Percentiles rank a stretch among this genome's conserved stretches.
Evolutionary conservation across 2,113 vertebrate species (phyloP).

Genomic region (Anarhynchus alexandrinus): DNA sequence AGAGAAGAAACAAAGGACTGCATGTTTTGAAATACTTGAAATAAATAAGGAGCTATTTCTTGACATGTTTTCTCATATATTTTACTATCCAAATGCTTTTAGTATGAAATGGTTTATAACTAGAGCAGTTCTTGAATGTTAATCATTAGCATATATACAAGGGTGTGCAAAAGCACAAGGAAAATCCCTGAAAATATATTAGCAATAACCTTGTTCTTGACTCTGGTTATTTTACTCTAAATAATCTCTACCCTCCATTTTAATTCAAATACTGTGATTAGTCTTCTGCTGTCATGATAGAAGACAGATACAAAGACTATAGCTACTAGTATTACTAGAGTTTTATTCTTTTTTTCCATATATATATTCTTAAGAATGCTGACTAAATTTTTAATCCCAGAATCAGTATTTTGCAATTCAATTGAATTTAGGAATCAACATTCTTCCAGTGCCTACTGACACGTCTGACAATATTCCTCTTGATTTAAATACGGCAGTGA

Average conservation of each 20-base stretch:
- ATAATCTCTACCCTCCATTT: not conserved
- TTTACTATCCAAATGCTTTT: not conserved
- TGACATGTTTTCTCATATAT: not conserved
- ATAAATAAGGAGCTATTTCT: not conserved
- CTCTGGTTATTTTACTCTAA: not conserved
- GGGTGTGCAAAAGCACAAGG: not conserved
- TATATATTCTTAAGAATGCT: not conserved
- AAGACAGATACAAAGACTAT: not conserved
- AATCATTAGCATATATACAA: not conserved
- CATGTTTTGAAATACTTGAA: not conserved
- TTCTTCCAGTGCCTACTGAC: not conserved
- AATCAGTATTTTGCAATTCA: not conserved
- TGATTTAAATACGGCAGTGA: not conserved
- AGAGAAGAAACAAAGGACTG: not conserved
- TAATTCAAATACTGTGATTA: constrained; percentile 3
- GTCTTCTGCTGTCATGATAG: not conserved
- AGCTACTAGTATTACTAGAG: not conserved
- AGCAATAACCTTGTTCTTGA: not conserved
- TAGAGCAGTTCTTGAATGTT: not conserved
- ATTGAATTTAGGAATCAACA: not conserved
- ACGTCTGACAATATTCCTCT: not conserved
- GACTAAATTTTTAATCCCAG: not conserved
- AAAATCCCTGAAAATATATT: not conserved
- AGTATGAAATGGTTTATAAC: not conserved
- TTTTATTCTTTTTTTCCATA: not conserved